Percentiles rank a stretch among this genome's conserved stretches.
phyloP scores from a whole-genome alignment of 1,140 invertebrate species.

The Zaprionus vittiger region DNA sequence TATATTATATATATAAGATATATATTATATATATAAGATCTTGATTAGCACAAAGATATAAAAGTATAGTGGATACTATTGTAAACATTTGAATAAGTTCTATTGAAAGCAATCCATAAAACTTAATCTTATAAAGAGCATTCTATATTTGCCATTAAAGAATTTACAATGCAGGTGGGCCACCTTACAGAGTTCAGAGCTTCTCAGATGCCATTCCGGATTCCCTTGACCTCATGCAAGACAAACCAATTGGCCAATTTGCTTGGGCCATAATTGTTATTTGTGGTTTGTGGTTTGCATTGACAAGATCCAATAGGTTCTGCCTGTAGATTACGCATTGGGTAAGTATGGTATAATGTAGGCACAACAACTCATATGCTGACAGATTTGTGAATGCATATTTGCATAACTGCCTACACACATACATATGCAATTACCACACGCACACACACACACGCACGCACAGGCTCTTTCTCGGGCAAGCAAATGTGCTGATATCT shows the following conservation, averaged over 20 bases:
- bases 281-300: slow-evolving; percentile 2
- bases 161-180: not conserved
- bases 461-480: slow-evolving; percentile 5
- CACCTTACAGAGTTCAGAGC: not conserved
- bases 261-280: slow-evolving; percentile 8
- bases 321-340: not conserved
- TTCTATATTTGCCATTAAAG: too few species aligned
- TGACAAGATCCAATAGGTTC: not conserved
- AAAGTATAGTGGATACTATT: too few species aligned
- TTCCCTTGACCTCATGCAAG: not conserved
- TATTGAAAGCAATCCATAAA: too few species aligned
- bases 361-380: slow-evolving; percentile 16
- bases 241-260: slow-evolving; percentile 5
- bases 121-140: too few species aligned
- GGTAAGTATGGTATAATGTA: not conserved
- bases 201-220: not conserved
- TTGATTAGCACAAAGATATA: too few species aligned
- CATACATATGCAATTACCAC: slow-evolving; percentile 62
- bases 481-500: slow-evolving; percentile 54
- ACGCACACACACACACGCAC: slow-evolving; percentile 1
- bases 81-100: too few species aligned
- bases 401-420: slow-evolving; percentile 62
- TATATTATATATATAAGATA: too few species aligned
- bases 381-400: slow-evolving; percentile 52
- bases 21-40: too few species aligned